phyloP scores from a whole-genome alignment of 2,888 invertebrate genomes.

The Microplitis manilae region DNA sequence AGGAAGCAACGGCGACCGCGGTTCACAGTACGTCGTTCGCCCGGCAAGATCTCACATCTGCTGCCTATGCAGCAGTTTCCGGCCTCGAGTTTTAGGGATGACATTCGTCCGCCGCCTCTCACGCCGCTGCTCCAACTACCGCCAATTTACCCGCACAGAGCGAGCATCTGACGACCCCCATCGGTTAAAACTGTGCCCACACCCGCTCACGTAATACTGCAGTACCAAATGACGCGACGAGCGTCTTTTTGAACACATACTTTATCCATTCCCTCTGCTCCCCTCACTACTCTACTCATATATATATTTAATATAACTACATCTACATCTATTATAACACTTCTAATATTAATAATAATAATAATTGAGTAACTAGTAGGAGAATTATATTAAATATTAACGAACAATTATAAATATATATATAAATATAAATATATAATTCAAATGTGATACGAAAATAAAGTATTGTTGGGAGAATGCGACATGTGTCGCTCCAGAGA shows the following conservation, averaged over 20 bases:
- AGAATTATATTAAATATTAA: background rate
- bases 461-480: slow-evolving; percentile 7
- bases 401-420: slow-evolving; percentile 19
- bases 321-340: slow-evolving; percentile 18
- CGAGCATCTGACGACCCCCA: slow-evolving; percentile 68
- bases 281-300: background rate
- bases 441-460: slow-evolving; percentile 40
- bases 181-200: slow-evolving; percentile 54
- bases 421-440: slow-evolving; percentile 31
- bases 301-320: slow-evolving; percentile 36
- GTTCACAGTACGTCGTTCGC: slow-evolving; percentile 74
- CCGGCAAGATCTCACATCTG: slow-evolving; percentile 74
- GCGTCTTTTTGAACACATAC: slow-evolving; percentile 46
- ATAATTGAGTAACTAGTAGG: slow-evolving; percentile 28
- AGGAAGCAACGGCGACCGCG: slow-evolving; percentile 69
- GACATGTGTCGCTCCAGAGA: background rate
- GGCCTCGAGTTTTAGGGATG: slow-evolving; percentile 57
- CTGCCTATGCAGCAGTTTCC: slow-evolving; percentile 72
- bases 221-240: slow-evolving; percentile 49
- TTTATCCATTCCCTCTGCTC: background rate
- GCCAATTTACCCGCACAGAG: slow-evolving; percentile 68
- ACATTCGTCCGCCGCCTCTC: slow-evolving; percentile 61
- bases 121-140: slow-evolving; percentile 67
- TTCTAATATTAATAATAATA: slow-evolving; percentile 12
- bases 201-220: slow-evolving; percentile 46